Conservation (phyloP, 2,888 invertebrate species). For the Polyploca ridens region DNA sequence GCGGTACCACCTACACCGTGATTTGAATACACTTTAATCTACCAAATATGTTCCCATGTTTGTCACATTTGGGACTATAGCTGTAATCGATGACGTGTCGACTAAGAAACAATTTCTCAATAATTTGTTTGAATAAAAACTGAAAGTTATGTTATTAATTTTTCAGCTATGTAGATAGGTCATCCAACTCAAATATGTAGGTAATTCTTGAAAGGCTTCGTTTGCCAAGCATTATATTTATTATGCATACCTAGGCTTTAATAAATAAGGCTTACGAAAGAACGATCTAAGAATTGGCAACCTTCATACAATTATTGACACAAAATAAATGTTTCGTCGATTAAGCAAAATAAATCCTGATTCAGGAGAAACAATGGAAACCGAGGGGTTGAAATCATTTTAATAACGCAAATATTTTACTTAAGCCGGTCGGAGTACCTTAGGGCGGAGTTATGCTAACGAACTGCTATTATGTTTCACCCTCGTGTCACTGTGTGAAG, state of each 20-base stretch:
- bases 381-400: conserved; percentile 58
- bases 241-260: too few species aligned
- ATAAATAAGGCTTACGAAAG: too few species aligned
- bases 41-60: neutral
- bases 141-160: too few species aligned
- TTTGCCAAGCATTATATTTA: neutral
- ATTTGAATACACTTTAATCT: conserved; percentile 67
- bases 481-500: conserved; percentile 83
- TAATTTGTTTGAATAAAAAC: too few species aligned
- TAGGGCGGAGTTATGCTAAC: conserved; percentile 73
- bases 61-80: neutral
- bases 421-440: conserved; percentile 59
- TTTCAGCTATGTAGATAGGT: too few species aligned
- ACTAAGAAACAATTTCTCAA: neutral
- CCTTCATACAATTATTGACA: neutral
- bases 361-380: conserved; percentile 48
- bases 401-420: conserved; percentile 75
- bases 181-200: too few species aligned
- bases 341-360: conserved; percentile 34
- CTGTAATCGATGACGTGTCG: neutral
- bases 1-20: conserved; percentile 64
- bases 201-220: too few species aligned
- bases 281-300: neutral
- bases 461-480: conserved; percentile 78
- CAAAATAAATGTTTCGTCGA: neutral